Evolutionary conservation across 2,113 vertebrate genomes (phyloP).

Genomic region (Astatoreochromis straeleni): DNA sequence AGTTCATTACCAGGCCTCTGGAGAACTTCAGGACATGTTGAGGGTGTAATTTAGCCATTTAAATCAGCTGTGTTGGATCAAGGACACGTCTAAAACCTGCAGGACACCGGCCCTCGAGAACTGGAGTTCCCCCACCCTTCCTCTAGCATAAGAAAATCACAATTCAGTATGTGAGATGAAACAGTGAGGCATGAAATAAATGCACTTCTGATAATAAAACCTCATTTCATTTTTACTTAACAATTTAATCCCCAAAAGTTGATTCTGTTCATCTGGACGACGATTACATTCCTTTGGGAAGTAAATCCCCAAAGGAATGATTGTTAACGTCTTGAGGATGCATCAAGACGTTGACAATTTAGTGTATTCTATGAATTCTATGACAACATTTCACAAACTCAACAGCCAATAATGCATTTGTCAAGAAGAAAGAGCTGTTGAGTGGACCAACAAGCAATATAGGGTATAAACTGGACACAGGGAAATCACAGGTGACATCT

Average conservation of each 20-base stretch:
- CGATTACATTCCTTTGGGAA: neutral
- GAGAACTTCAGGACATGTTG: neutral
- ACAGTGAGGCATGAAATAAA: neutral
- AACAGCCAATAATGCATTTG: neutral
- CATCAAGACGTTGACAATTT: neutral
- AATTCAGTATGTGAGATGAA: neutral
- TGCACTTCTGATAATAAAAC: neutral
- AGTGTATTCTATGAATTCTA: neutral
- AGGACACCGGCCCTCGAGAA: neutral
- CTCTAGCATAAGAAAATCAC: neutral
- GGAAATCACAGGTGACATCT: neutral
- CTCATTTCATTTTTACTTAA: neutral
- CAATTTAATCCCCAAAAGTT: neutral
- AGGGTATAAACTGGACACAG: neutral
- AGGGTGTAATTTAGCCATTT: neutral
- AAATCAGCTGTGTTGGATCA: neutral
- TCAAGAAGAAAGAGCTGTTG: neutral
- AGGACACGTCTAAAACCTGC: neutral
- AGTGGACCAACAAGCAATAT: neutral
- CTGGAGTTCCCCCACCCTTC: neutral
- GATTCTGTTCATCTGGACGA: neutral
- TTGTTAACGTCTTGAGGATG: neutral
- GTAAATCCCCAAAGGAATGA: neutral
- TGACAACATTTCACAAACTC: neutral
- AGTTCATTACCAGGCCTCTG: neutral